Conservation (phyloP, 1,140 invertebrate genomes). For the Aporrectodea caliginosa region DNA sequence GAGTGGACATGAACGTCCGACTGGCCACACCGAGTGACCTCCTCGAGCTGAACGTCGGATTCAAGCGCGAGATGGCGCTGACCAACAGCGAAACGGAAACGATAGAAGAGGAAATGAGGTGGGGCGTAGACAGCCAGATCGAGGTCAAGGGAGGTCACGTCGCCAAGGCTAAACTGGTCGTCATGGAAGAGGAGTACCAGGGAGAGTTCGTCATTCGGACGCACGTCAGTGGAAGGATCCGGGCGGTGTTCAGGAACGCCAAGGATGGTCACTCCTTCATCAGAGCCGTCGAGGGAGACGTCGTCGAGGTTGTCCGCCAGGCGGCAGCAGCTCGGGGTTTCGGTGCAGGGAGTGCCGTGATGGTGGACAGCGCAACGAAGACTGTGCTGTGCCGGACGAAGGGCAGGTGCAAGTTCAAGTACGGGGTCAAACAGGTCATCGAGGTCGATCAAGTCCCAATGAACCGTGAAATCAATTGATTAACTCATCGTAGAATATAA, state of each 20-base stretch:
- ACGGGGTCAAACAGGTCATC: slow-evolving; percentile 41
- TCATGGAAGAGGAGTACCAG: slow-evolving; percentile 45
- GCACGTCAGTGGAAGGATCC: slow-evolving; percentile 40
- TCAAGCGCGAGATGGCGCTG: slow-evolving; percentile 41
- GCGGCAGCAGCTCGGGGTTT: slow-evolving; percentile 33
- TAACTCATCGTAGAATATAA: too few species aligned
- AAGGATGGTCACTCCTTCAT: slow-evolving; percentile 42
- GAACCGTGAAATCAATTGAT: too few species aligned
- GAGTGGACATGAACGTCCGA: slow-evolving; percentile 47
- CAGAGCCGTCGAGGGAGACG: slow-evolving; percentile 39
- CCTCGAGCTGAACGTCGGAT: slow-evolving; percentile 51
- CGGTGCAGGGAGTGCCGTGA: slow-evolving; percentile 14
- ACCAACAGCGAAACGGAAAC: slow-evolving; percentile 42
- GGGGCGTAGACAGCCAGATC: slow-evolving; percentile 45
- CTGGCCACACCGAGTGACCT: slow-evolving; percentile 51
- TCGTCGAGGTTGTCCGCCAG: slow-evolving; percentile 31
- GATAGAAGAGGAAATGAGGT: slow-evolving; percentile 46
- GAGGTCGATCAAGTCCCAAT: slow-evolving; percentile 38
- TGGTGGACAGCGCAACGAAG: not conserved
- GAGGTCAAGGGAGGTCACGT: slow-evolving; percentile 25
- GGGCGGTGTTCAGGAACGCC: slow-evolving; percentile 41
- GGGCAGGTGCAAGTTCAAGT: slow-evolving; percentile 40
- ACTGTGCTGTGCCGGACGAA: slow-evolving; percentile 33
- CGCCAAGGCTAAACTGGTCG: slow-evolving; percentile 48
- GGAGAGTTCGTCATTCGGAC: slow-evolving; percentile 45